Conservation (phyloP, 2,797 vertebrate species). For the Eurystomus glaucurus region DNA sequence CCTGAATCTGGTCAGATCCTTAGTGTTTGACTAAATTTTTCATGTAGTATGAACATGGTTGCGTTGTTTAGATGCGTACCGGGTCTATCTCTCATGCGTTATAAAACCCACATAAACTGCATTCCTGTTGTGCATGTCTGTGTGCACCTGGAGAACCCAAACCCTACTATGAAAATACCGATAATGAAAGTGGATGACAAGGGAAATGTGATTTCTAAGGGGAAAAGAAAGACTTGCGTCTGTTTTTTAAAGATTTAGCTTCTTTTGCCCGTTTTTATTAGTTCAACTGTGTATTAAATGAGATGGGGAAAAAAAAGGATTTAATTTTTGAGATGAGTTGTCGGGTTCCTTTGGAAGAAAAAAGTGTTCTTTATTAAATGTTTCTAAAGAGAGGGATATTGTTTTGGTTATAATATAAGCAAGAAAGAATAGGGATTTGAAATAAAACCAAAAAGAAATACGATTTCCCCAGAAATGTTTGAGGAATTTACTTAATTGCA, state of each 20-base stretch:
- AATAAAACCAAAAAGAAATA: slow-evolving; percentile 73
- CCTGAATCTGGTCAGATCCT: not conserved
- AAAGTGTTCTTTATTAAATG: not conserved
- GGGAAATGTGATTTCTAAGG: not conserved
- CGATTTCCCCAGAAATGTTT: slow-evolving; percentile 80
- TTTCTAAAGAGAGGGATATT: slow-evolving; percentile 47
- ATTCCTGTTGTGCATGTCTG: too few relatives aligned
- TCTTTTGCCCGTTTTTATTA: not conserved
- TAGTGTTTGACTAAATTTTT: not conserved
- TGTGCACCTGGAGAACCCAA: not conserved
- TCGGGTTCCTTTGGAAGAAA: not conserved
- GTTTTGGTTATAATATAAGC: slow-evolving; percentile 31
- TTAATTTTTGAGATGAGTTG: not conserved
- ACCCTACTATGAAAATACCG: not conserved
- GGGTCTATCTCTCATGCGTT: rapidly evolving
- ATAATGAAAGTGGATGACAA: not conserved
- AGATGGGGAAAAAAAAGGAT: not conserved
- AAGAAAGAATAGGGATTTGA: slow-evolving; percentile 54
- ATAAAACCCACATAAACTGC: too few relatives aligned
- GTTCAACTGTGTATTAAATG: not conserved
- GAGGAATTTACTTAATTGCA: slow-evolving; percentile 86
- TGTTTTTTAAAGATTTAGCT: not conserved
- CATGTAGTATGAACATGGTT: not conserved
- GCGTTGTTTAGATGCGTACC: not conserved
- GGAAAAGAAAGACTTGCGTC: not conserved